A percentile compares a stretch with the other conserved stretches of the same genome.
Conservation (phyloP, 2,888 invertebrate genomes). For the Cerastoderma edule region DNA sequence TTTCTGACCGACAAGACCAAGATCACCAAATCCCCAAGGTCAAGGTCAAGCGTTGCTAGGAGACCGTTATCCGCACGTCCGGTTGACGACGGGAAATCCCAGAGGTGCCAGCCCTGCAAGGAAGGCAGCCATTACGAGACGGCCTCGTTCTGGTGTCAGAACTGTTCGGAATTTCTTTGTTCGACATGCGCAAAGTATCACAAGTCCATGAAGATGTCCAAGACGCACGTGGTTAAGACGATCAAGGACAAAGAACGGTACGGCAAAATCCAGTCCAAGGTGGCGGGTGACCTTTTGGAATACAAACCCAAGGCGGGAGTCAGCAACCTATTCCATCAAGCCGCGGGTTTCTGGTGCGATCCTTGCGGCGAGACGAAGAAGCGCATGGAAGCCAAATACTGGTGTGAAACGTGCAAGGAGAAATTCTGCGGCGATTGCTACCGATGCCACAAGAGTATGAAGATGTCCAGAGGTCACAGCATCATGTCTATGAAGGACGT, state of each 20-base stretch:
- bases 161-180: slow-evolving; percentile 56
- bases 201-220: slow-evolving; percentile 52
- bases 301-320: not conserved
- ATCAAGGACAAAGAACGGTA: slow-evolving; percentile 46
- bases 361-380: slow-evolving; percentile 42
- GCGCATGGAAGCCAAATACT: slow-evolving; percentile 30
- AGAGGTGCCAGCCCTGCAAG: slow-evolving; percentile 55
- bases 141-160: slow-evolving; percentile 55
- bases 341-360: slow-evolving; percentile 30
- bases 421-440: slow-evolving; percentile 50
- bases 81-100: slow-evolving; percentile 10
- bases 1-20: not conserved
- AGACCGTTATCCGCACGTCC: slow-evolving; percentile 8
- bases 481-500: slow-evolving; percentile 39
- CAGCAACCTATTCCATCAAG: not conserved
- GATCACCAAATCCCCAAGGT: not conserved
- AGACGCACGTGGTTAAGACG: slow-evolving; percentile 48
- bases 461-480: slow-evolving; percentile 51
- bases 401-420: slow-evolving; percentile 52
- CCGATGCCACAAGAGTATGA: slow-evolving; percentile 51
- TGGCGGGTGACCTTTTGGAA: not conserved
- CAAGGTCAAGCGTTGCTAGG: not conserved
- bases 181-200: slow-evolving; percentile 48
- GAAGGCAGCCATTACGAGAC: slow-evolving; percentile 40
- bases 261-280: slow-evolving; percentile 26